Percentiles rank a stretch among this genome's conserved stretches.
phyloP scores from a whole-genome alignment of 1,140 invertebrate genomes.

The Propsilocerus akamusi region DNA sequence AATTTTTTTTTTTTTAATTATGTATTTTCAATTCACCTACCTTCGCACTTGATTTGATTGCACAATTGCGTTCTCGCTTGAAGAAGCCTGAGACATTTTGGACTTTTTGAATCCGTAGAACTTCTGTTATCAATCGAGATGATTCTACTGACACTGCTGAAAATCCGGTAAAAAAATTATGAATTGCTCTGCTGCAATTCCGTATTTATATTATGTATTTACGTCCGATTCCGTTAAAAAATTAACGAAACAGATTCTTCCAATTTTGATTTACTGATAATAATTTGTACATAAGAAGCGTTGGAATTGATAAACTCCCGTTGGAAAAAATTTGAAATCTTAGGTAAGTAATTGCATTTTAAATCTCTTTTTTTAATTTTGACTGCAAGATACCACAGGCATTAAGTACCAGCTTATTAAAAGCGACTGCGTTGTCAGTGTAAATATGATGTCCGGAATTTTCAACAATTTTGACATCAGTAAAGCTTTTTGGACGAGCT shows the following conservation, averaged over 20 bases:
- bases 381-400: slow-evolving; percentile 32
- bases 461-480: slow-evolving; percentile 16
- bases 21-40: neutral
- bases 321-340: neutral
- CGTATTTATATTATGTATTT: neutral
- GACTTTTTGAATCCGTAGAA: no score
- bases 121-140: no score
- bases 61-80: no score
- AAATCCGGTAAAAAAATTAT: no score
- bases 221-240: neutral
- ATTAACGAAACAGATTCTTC: neutral
- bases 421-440: slow-evolving; percentile 71
- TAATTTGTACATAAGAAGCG: neutral
- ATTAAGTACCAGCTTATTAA: slow-evolving; percentile 66
- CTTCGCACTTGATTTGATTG: no score
- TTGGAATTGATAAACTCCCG: neutral
- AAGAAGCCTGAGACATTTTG: no score
- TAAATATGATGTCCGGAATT: slow-evolving; percentile 89
- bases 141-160: no score
- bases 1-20: neutral
- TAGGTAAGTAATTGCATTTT: neutral
- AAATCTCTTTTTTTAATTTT: neutral
- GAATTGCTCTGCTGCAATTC: neutral
- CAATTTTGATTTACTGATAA: neutral
- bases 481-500: slow-evolving; percentile 28